phyloP scores from a whole-genome alignment of 1,140 invertebrate genomes.

The Episyrphus balteatus region DNA sequence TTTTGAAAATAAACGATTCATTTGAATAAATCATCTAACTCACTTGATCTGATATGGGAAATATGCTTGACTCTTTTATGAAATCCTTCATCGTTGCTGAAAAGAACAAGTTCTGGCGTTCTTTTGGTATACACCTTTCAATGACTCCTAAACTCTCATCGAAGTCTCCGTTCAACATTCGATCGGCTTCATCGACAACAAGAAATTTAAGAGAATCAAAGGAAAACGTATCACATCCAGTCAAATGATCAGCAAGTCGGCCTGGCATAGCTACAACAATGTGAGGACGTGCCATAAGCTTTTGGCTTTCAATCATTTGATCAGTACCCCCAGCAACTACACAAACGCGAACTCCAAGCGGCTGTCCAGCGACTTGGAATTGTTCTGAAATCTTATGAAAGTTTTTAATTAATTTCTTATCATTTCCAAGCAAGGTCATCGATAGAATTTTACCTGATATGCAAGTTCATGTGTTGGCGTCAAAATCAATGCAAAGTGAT shows the following conservation, averaged over 20 bases:
- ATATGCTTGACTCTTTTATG: slow-evolving; percentile 39
- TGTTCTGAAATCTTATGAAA: slow-evolving; percentile 67
- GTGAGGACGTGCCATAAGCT: slow-evolving; percentile 78
- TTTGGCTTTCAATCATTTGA: slow-evolving; percentile 79
- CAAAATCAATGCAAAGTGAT: slow-evolving; percentile 88
- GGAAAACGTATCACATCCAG: slow-evolving; percentile 71
- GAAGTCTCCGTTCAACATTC: slow-evolving; percentile 66
- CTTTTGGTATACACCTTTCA: slow-evolving; percentile 64
- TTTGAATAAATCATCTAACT: slow-evolving; percentile 4
- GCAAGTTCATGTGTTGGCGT: slow-evolving; percentile 95
- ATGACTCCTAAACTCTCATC: slow-evolving; percentile 74
- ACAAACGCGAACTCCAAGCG: slow-evolving; percentile 68
- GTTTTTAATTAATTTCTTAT: background rate
- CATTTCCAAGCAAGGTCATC: no score
- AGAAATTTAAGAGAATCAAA: slow-evolving; percentile 73
- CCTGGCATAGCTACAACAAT: slow-evolving; percentile 92
- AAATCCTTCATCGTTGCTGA: slow-evolving; percentile 92
- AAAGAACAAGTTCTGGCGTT: slow-evolving; percentile 80
- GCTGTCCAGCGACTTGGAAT: slow-evolving; percentile 77
- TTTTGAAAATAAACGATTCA: no score
- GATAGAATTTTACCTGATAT: slow-evolving; percentile 44
- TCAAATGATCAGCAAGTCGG: slow-evolving; percentile 75
- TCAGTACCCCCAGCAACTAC: slow-evolving; percentile 89
- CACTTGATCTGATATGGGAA: slow-evolving; percentile 29
- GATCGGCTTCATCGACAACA: slow-evolving; percentile 88